phyloP scores from a whole-genome alignment of 2,888 invertebrate species.

The Selenia dentaria region DNA sequence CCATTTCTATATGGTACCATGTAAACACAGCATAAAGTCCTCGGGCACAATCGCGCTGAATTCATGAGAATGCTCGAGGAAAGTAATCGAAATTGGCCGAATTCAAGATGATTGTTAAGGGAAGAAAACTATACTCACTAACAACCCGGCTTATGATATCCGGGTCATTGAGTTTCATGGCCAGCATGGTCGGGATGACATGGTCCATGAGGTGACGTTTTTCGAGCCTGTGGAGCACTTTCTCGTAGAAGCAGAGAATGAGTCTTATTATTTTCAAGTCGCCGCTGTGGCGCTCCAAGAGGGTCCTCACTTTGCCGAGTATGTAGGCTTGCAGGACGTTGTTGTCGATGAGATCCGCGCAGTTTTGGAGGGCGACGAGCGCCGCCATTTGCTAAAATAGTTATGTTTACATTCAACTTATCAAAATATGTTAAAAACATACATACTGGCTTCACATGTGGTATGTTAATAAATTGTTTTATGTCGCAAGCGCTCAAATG shows the following conservation, averaged over 20 bases:
- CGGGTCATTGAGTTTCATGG: constrained; percentile 94
- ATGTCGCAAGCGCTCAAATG: no score
- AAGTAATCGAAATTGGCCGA: background rate
- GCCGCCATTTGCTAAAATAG: constrained; percentile 58
- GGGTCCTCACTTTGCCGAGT: constrained; percentile 91
- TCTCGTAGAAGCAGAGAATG: constrained; percentile 91
- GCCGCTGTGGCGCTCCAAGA: constrained; percentile 91
- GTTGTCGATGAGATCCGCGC: constrained; percentile 93
- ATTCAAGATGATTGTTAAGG: constrained; percentile 6
- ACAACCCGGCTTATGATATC: constrained; percentile 95
- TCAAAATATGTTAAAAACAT: no score
- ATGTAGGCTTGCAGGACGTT: constrained; percentile 91
- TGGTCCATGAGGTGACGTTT: constrained; percentile 95
- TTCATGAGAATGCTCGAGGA: background rate
- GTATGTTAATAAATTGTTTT: no score
- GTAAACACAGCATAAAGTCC: constrained; percentile 11
- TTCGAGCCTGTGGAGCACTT: constrained; percentile 93
- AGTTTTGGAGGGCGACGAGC: constrained; percentile 93
- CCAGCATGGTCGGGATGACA: constrained; percentile 94
- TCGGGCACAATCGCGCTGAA: constrained; percentile 5
- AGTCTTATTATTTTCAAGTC: constrained; percentile 93
- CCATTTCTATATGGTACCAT: constrained; percentile 17
- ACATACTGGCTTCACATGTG: no score
- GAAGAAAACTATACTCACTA: constrained; percentile 88
- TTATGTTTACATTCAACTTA: background rate